Base-by-base conservation (phyloP, 2,888 invertebrate species). In the Stenotaenia linearis region DNA sequence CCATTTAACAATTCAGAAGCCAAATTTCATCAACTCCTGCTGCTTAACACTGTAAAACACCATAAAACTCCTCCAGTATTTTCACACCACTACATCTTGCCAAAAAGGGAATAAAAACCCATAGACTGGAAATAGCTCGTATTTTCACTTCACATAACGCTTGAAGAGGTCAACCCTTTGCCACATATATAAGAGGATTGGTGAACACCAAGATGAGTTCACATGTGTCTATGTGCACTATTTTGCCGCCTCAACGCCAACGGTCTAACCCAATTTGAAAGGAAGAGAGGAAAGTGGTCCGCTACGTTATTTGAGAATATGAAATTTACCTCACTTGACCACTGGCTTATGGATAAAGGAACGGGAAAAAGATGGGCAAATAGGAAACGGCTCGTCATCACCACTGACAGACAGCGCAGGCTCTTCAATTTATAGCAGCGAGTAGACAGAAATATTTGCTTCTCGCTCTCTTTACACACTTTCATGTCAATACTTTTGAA, bases 41-140 rank as follows among this genome's bases (percentile, higher is more conserved):
- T 56, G 56, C 56, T 56, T 56, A 37, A 56, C 56, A 56, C 21
- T 56, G 56, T 56, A 23, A 21, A 56, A 56, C 21, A 56, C 56
- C 21, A 56, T 56, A 56, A 56, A 56, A 56, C 56, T 56, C 56
- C 56, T 56, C 21, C 5, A n/a, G n/a, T 56, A 56, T 56, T 56
- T 56, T 56, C 56, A 56, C 56, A 56, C 56, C 21, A 56, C 56
- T 56, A 56, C 56, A 56, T 56, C 56, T 56, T 56, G 56, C 56
- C 56, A 56, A 56, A 56, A 56, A 56, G 56, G 56, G 56, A 56
- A 56, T 56, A 56, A 56, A 56, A 56, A 56, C 56, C 56, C 56
- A 56, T 56, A 56, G 56, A 56, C 56, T 56, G 56, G 56, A 56
- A 56, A 56, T 56, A 56, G 56, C 56, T 56, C 56, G 56, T 56